Conservation (phyloP, 2,797 vertebrate species). For the Mergus octosetaceus region DNA sequence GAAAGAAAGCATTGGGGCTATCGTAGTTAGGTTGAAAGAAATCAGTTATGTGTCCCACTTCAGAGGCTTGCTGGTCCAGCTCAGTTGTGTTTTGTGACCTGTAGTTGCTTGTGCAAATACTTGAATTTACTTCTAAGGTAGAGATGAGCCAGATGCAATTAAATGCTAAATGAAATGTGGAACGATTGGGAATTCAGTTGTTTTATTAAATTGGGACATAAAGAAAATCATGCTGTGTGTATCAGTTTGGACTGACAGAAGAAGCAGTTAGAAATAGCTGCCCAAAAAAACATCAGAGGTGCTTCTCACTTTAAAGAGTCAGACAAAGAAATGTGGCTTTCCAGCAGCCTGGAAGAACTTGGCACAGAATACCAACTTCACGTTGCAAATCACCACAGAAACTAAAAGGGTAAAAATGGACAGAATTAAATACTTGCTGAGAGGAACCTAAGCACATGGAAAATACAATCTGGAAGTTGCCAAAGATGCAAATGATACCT, state of each 20-base stretch:
- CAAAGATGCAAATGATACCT: neutral
- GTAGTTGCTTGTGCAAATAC: neutral
- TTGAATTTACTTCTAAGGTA: neutral
- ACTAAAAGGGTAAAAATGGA: slow-evolving; percentile 13
- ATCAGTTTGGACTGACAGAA: neutral
- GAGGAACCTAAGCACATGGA: neutral
- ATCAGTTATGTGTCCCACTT: neutral
- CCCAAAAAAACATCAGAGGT: neutral
- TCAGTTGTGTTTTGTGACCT: neutral
- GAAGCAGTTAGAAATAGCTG: neutral
- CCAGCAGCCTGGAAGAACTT: slow-evolving; percentile 20
- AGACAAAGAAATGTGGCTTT: neutral
- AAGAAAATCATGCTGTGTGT: neutral
- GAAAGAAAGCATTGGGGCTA: neutral
- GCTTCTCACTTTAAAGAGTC: neutral
- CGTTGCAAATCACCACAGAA: slow-evolving; percentile 23
- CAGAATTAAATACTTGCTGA: slow-evolving; percentile 49
- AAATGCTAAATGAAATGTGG: neutral
- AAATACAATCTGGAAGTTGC: neutral
- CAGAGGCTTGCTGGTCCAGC: neutral
- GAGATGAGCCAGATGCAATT: neutral
- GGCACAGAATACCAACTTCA: neutral
- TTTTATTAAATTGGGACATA: neutral
- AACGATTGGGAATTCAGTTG: neutral
- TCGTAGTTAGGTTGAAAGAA: neutral